Conservation (phyloP, 2,888 invertebrate species). For the Cecidostiba fungosa region DNA sequence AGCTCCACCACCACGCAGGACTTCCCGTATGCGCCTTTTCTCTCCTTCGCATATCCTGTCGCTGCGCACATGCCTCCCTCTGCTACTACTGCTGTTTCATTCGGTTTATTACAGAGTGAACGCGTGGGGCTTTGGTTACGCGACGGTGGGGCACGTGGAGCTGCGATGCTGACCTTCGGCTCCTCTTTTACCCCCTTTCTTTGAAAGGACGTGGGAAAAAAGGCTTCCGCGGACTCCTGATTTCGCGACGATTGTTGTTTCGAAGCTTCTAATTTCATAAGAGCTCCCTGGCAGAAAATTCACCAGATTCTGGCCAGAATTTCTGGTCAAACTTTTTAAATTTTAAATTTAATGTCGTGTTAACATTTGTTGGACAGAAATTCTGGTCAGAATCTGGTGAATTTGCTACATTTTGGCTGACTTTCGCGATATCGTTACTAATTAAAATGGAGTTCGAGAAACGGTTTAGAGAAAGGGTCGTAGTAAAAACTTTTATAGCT, state of each 20-base stretch:
- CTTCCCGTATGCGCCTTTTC: not conserved
- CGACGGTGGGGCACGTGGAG: not conserved
- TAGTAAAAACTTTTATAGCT: conserved; percentile 3
- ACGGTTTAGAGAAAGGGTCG: not conserved
- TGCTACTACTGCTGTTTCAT: no score
- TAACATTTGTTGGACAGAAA: no score
- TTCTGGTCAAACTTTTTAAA: no score
- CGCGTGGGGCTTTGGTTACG: not conserved
- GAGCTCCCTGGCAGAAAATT: no score
- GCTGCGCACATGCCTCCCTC: not conserved
- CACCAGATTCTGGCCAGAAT: no score
- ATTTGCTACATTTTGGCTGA: no score
- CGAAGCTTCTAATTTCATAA: no score
- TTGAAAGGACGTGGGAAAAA: not conserved
- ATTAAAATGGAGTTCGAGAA: not conserved
- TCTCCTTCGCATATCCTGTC: conserved; percentile 6
- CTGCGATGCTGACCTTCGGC: not conserved
- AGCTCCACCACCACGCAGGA: conserved; percentile 13
- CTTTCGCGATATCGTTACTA: not conserved
- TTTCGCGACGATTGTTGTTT: not conserved
- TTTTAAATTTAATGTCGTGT: no score
- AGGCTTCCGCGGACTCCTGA: not conserved
- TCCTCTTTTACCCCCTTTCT: not conserved
- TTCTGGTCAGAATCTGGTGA: no score
- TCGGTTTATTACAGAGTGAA: not conserved